A percentile compares a stretch with the other conserved stretches of the same genome.
phyloP scores from a whole-genome alignment of 2,888 invertebrate species.

The Epirrita christyi region DNA sequence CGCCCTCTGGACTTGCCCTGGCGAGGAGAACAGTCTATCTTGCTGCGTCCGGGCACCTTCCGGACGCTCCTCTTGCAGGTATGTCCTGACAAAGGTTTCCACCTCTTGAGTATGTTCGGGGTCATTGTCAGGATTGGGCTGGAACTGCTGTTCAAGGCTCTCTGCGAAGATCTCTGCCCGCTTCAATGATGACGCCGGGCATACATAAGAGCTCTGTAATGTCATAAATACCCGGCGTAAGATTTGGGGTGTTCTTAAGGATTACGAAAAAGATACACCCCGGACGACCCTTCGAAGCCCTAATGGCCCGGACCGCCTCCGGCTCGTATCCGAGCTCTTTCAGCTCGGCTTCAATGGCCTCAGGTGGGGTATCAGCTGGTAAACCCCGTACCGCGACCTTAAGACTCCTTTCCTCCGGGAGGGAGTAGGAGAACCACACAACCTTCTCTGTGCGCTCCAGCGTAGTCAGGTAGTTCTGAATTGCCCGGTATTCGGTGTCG shows the following conservation, averaged over 20 bases:
- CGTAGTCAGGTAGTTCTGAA: background rate
- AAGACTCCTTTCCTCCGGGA: background rate
- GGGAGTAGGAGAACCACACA: conserved; percentile 1
- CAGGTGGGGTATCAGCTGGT: background rate
- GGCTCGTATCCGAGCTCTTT: background rate
- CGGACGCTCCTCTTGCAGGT: too few species aligned
- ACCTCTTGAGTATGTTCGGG: too few species aligned
- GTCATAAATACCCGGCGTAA: conserved; percentile 29
- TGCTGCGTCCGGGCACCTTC: too few species aligned
- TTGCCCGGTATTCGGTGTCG: background rate
- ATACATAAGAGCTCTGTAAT: conserved; percentile 18
- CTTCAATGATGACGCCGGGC: too few species aligned
- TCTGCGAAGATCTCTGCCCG: too few species aligned
- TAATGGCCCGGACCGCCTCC: too few species aligned
- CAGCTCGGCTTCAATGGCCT: background rate
- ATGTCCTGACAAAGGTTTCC: too few species aligned
- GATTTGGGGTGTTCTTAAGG: conserved; percentile 20
- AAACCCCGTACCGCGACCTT: conserved; percentile 2
- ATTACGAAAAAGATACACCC: conserved; percentile 33
- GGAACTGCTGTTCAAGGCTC: too few species aligned
- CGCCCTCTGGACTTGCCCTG: too few species aligned
- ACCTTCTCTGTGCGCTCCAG: background rate
- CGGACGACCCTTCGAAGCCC: conserved; percentile 16
- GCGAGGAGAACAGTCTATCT: too few species aligned
- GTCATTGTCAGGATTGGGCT: too few species aligned